A percentile compares a stretch with the other conserved stretches of the same genome.
Conservation (phyloP, 2,113 vertebrate species). For the Henicopernis longicauda region DNA sequence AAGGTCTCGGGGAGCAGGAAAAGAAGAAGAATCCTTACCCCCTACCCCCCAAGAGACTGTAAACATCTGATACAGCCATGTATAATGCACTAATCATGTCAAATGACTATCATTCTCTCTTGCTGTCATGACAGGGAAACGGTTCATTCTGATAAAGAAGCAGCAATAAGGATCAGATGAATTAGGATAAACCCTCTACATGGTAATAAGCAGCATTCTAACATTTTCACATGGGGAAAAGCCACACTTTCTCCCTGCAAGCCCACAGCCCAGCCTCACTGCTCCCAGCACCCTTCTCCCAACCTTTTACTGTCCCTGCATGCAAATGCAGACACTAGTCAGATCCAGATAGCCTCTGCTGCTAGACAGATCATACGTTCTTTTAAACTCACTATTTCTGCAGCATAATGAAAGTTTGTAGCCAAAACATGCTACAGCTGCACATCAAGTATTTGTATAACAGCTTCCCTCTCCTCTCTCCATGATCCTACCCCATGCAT, state of each 20-base stretch:
- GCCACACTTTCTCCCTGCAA: not conserved
- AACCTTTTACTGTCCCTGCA: not conserved
- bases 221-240: not conserved
- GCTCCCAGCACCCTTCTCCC: not conserved
- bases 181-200: not conserved
- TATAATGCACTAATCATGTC: not conserved
- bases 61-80: not conserved
- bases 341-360: not conserved
- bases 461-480: rapidly evolving
- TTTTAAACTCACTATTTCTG: not conserved
- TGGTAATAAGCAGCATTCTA: not conserved
- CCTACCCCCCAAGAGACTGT: not conserved
- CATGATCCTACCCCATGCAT: too few species aligned
- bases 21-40: not conserved
- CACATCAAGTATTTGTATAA: not conserved
- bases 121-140: not conserved
- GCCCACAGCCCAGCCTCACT: not conserved
- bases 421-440: not conserved
- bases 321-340: not conserved
- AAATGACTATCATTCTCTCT: not conserved
- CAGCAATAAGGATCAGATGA: not conserved
- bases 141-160: not conserved
- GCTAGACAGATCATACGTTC: not conserved
- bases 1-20: not conserved
- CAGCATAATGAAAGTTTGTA: not conserved